A percentile compares a stretch with the other conserved stretches of the same genome.
These are phyloP conservation scores for Agrotis exclamationis DNA, from an alignment of 2,888 invertebrate genomes.

Conservation along the genomic window DNA sequence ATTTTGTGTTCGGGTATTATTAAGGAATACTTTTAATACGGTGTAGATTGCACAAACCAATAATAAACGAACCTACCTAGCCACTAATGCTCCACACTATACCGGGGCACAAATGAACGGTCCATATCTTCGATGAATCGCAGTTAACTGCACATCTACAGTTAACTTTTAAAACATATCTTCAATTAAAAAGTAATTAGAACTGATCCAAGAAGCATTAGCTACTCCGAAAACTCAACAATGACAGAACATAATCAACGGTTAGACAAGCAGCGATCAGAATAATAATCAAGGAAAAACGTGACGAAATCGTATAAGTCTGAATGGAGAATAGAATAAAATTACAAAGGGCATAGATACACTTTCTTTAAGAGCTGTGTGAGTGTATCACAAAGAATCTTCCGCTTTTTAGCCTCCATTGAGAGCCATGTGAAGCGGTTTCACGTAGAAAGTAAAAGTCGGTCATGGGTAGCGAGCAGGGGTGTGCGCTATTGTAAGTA, in stretches of 20 bases:
- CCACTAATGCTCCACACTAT: no score
- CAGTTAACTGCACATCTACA: neutral
- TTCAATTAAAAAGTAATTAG: conserved; percentile 1
- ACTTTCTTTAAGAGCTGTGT: conserved; percentile 84
- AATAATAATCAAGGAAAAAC: conserved; percentile 25
- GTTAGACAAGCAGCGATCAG: conserved; percentile 7
- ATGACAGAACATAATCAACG: neutral
- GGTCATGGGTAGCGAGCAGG: conserved; percentile 74
- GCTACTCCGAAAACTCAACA: neutral
- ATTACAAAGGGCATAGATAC: conserved; percentile 64
- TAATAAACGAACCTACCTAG: no score
- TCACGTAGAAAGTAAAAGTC: conserved; percentile 89
- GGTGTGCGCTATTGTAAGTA: conserved; percentile 47
- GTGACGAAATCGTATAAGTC: conserved; percentile 48
- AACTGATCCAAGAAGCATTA: conserved; percentile 1
- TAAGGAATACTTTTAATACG: no score
- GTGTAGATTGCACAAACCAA: no score
- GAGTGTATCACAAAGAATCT: conserved; percentile 80
- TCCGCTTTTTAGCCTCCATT: conserved; percentile 87
- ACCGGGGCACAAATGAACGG: neutral
- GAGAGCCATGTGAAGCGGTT: conserved; percentile 85
- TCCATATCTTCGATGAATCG: neutral
- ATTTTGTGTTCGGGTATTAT: no score
- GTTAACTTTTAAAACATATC: no score
- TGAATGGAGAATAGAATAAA: conserved; percentile 49